These are phyloP conservation scores for Selene dorsalis DNA, from an alignment of 2,797 vertebrate genomes.

Conservation along the genomic window DNA sequence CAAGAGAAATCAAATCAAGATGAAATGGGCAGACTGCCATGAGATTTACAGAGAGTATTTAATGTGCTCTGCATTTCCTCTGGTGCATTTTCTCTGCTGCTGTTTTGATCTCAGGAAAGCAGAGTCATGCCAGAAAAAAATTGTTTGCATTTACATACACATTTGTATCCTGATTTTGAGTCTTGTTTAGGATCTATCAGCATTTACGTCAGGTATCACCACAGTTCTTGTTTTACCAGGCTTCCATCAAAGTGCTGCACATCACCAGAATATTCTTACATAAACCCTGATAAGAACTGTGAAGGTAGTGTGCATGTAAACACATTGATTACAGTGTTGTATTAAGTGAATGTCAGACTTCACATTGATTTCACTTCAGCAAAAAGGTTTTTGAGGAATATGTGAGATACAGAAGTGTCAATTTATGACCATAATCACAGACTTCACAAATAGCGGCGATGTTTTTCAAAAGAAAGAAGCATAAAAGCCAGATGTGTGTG, in stretches of 20 bases:
- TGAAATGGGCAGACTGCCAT: not conserved
- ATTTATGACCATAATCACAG: constrained; percentile 1
- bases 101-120: not conserved
- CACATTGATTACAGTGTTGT: not conserved
- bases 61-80: not conserved
- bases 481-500: too few relatives aligned
- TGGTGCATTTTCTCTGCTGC: too few relatives aligned
- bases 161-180: not conserved
- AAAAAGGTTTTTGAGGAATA: not conserved
- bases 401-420: not conserved
- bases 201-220: too few relatives aligned
- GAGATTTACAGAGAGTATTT: not conserved
- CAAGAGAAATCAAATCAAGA: not conserved
- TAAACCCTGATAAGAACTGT: too few relatives aligned
- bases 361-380: not conserved
- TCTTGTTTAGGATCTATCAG: too few relatives aligned
- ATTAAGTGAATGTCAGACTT: not conserved
- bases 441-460: not conserved
- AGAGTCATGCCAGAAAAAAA: not conserved
- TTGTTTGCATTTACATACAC: not conserved
- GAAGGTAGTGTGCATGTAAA: not conserved
- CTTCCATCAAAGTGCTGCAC: not conserved
- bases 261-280: not conserved
- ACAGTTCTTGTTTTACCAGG: too few relatives aligned
- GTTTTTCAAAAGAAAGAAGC: constrained; percentile 3